Conservation (phyloP, 1,140 invertebrate species). For the Drosophila saltans region DNA sequence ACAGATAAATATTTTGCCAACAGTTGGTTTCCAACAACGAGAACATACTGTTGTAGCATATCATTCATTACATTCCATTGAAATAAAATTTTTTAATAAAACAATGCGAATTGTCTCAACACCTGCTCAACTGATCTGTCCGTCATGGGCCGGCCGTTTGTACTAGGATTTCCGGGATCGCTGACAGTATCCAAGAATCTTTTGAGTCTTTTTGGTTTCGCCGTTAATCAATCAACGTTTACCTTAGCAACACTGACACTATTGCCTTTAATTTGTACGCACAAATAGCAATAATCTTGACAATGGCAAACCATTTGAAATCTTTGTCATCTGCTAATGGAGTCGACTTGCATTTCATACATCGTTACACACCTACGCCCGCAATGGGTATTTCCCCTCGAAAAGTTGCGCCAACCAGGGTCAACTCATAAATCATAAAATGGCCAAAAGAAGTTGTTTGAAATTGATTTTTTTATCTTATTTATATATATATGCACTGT, state of each 20-base stretch:
- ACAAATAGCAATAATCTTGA: constrained; percentile 49
- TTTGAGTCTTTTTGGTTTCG: neutral
- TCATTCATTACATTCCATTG: constrained; percentile 26
- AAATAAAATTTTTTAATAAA: constrained; percentile 27
- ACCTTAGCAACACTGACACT: too few relatives aligned
- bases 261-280: constrained; percentile 10
- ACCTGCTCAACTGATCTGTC: constrained; percentile 36
- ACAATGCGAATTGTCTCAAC: constrained; percentile 35
- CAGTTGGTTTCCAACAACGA: constrained; percentile 36
- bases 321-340: constrained; percentile 46
- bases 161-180: constrained; percentile 72
- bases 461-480: neutral
- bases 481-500: neutral
- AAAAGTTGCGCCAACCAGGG: constrained; percentile 28
- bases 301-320: constrained; percentile 16
- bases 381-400: constrained; percentile 40
- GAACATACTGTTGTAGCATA: constrained; percentile 36
- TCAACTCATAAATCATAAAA: constrained; percentile 60
- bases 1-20: constrained; percentile 1
- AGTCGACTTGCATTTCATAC: constrained; percentile 25
- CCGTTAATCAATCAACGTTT: constrained; percentile 63
- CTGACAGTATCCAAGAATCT: constrained; percentile 35
- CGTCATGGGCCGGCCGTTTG: neutral
- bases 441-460: constrained; percentile 52
- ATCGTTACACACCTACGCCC: constrained; percentile 40